Conservation (phyloP, 1,140 invertebrate genomes). For the Danaus melanippus region DNA sequence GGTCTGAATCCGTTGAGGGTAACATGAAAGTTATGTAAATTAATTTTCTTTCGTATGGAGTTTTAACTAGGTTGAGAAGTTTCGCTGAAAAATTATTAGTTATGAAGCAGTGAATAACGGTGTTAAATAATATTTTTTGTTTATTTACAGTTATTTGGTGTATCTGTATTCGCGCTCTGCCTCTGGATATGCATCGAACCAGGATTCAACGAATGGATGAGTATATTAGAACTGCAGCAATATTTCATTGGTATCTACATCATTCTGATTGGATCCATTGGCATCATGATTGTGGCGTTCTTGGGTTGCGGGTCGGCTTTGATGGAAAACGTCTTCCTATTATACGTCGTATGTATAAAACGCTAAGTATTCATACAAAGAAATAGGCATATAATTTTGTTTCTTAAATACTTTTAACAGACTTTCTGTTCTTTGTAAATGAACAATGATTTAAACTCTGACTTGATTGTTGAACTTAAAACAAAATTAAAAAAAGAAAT, state of each 20-base stretch:
- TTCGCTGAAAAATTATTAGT: no score
- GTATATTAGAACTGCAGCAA: constrained; percentile 79
- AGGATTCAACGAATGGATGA: constrained; percentile 85
- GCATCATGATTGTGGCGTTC: constrained; percentile 82
- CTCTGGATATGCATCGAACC: constrained; percentile 86
- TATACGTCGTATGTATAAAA: constrained; percentile 75
- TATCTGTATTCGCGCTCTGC: constrained; percentile 81
- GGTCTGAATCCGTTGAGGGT: not conserved
- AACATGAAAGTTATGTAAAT: no score
- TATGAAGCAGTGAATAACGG: no score
- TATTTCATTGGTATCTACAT: constrained; percentile 89
- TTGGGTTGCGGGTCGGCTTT: constrained; percentile 82
- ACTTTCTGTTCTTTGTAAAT: no score
- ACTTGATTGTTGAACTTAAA: no score
- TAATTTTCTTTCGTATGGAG: no score
- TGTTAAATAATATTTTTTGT: constrained; percentile 2
- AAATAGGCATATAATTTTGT: no score
- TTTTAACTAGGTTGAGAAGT: no score
- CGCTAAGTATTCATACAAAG: not conserved
- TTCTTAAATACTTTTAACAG: no score
- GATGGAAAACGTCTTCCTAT: constrained; percentile 76
- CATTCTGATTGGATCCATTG: constrained; percentile 78
- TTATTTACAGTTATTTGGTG: constrained; percentile 79
- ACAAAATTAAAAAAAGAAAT: no score
- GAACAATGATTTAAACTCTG: no score